Evolutionary conservation across 2,113 vertebrate species (phyloP), one percentile per base, ranked within the genome.

Genomic region (Rattus rattus): DNA sequence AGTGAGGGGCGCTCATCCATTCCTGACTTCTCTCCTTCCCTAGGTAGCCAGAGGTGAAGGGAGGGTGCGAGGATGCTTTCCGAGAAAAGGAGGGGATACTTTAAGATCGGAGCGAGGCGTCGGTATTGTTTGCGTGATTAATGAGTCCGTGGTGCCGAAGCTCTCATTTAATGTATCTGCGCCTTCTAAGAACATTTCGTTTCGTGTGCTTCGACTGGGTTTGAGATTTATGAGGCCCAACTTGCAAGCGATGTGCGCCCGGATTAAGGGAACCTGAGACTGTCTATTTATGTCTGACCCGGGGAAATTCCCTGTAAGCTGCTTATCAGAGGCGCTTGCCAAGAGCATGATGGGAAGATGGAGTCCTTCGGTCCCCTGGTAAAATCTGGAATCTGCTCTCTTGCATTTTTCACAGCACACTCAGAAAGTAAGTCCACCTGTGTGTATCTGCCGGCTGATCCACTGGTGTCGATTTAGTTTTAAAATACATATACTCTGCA

Each of bases 251-350:
- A 67, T 95, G 97, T 91, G 94, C 90, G 81, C 96, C 61, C 12
- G 5, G 96, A 98, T 98, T 95, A 96, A 97, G 90, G 95, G 2
- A 19, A 91, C 96, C 95, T 65, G 92, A 94, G 94, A 94, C 75
- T 95, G 87, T 92, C 83, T 95, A 33, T 96, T 97, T 98, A 52
- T 97, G 89, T 91, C 94, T 97, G 94, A 95, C 91, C 97, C 8
- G 19, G 94, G 81, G 80, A 97, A 96, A 93, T 88, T 98, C 98
- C 93, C 84, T 96, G 89, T 98, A 93, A 97, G 96, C 95, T 96
- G 91, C 87, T 98, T 95, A 96, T 95, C 76, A 49, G 97, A 93
- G 69, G 59, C 22, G 43, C 85, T 10, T 85, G 94, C 61, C 80
- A 96, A 83, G 65, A 93, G 76, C 79, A 26, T 73, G 86, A 20